A percentile compares a stretch with the other conserved stretches of the same genome.
Conservation (phyloP, 2,888 invertebrate species). For the Chironomus tentans region DNA sequence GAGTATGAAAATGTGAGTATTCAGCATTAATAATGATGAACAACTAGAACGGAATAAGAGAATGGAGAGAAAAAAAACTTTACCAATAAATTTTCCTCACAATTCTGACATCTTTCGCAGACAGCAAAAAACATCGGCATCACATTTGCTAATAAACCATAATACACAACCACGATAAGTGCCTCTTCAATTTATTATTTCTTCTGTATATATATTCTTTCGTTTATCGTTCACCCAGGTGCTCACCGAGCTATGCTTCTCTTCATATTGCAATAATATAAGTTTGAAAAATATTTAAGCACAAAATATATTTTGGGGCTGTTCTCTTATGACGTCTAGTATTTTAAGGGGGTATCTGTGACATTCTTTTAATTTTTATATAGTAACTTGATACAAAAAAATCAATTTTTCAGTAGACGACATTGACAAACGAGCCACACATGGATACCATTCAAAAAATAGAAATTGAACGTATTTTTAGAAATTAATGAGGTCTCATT, state of each 20-base stretch:
- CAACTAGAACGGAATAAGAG: background rate
- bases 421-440: too few relatives aligned
- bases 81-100: background rate
- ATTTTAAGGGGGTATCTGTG: too few relatives aligned
- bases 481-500: too few relatives aligned
- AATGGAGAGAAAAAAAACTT: background rate
- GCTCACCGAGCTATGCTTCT: background rate
- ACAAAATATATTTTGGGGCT: too few relatives aligned
- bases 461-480: too few relatives aligned
- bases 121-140: background rate
- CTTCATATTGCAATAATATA: too few relatives aligned
- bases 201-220: background rate
- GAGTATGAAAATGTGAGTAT: background rate
- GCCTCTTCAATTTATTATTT: background rate
- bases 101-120: background rate
- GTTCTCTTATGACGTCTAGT: too few relatives aligned
- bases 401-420: too few relatives aligned
- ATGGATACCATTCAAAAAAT: too few relatives aligned
- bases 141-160: background rate
- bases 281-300: too few relatives aligned
- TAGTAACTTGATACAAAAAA: too few relatives aligned
- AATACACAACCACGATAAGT: background rate
- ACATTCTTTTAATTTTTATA: too few relatives aligned
- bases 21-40: background rate
- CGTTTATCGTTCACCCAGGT: background rate